Base-by-base conservation (phyloP, 2,113 vertebrate genomes). In the Carettochelys insculpta region DNA sequence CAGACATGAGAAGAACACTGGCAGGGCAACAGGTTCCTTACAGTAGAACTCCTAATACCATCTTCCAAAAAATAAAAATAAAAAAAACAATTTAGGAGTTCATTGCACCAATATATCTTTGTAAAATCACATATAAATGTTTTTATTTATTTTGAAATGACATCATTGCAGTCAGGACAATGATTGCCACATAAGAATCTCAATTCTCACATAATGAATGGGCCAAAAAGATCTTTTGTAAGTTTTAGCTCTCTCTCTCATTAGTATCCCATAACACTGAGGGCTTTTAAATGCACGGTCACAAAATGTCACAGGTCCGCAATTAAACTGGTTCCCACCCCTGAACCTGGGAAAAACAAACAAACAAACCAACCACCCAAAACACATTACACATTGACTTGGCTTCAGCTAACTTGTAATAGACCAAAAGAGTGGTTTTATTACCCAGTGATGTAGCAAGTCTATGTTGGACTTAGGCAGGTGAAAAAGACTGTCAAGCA, bases 211-310 rank as follows among this genome's bases (percentile, higher is more conserved):
- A 52, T 10, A 89, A 5, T 3, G 71, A 29, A 20, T 11, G 88
- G 19, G 41, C 83, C 56, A 38, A n/a, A 1, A 71, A 48, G 78
- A 6, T 52, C 25, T 76, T 90, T 51, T 12, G 87, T 95, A 50
- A 81, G 45, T 31, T 83, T 88, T 38, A 77, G n/a, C n/a, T 45
- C 19, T 54, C 48, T 51, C 25, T 54, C 19, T 48, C 84, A 85
- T 61, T 88, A 88, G 48, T 91, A 81, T 31, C 65, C 82, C 82
- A 5, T 1, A 20, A 53, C 89, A 78, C 31, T 8, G 4, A 8
- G 86, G 47, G 1, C 71, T 3, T n/a, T 80, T 20, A 0, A 50
- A 82, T 19, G 20, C 73, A 0, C 0, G 29, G 38, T 78, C 73
- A 86, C 65, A 92, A 81, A 6, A 1, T 53, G 68, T 78, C 54